phyloP scores from a whole-genome alignment of 1,140 invertebrate species.

The Brachionus manjavacas region DNA sequence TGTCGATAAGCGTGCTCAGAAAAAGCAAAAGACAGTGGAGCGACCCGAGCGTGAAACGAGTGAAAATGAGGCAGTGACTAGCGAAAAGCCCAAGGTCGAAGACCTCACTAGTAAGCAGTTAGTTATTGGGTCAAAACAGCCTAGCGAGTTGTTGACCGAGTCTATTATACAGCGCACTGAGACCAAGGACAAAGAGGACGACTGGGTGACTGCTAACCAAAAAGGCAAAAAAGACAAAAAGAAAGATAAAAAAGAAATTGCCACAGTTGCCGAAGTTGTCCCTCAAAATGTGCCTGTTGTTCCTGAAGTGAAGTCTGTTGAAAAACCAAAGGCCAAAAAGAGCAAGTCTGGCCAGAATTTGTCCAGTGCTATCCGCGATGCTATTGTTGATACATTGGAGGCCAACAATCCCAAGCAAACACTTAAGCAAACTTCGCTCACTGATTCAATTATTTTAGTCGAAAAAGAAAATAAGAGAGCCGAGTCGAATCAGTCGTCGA shows the following conservation, averaged over 20 bases:
- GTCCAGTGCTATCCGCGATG: not conserved
- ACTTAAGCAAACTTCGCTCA: conserved; percentile 16
- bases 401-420: not conserved
- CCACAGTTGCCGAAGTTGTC: not conserved
- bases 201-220: conserved; percentile 20
- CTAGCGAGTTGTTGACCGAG: not conserved
- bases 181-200: conserved; percentile 15
- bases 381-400: conserved; percentile 2
- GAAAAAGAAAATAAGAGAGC: conserved; percentile 19
- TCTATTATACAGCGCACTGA: not conserved
- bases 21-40: conserved; percentile 8
- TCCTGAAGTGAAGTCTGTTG: not conserved
- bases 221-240: not conserved
- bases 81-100: not conserved
- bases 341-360: not conserved
- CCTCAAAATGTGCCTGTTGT: not conserved
- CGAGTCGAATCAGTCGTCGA: conserved; percentile 32
- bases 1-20: not conserved
- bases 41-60: too few relatives aligned
- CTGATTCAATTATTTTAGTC: conserved; percentile 36
- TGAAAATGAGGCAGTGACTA: not conserved
- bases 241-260: not conserved
- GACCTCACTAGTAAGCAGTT: not conserved
- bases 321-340: not conserved
- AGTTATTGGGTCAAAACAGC: not conserved